These are phyloP conservation scores for Agapornis canus DNA, from an alignment of 2,797 vertebrate genomes.

Conservation along the genomic window DNA sequence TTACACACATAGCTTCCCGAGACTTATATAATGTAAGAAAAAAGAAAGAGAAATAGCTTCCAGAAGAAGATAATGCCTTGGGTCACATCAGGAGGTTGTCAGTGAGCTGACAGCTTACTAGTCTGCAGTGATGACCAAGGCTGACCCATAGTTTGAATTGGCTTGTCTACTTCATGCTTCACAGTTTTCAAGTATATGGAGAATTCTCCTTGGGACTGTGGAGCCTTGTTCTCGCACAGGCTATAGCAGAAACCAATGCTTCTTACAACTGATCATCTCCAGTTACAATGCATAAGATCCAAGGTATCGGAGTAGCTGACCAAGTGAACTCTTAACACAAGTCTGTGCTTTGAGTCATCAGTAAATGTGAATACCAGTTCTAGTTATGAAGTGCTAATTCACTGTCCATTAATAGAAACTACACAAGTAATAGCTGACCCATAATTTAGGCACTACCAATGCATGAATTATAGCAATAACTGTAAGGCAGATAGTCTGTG, in stretches of 20 bases:
- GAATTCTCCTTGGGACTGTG: background rate
- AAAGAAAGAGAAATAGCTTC: background rate
- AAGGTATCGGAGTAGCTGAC: background rate
- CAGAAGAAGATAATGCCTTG: background rate
- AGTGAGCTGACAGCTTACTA: background rate
- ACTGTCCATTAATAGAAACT: background rate
- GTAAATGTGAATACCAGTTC: background rate
- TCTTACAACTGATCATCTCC: fast-evolving
- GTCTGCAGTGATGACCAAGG: background rate
- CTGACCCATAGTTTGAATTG: background rate
- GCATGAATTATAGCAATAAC: fast-evolving
- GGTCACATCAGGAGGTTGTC: background rate
- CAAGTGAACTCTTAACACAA: background rate
- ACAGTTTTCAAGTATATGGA: fast-evolving
- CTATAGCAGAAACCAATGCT: fast-evolving
- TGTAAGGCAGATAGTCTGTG: background rate
- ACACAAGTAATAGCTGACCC: background rate
- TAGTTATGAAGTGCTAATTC: background rate
- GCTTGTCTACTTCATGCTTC: background rate
- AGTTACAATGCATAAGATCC: fast-evolving
- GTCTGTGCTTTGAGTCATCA: background rate
- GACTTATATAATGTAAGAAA: background rate
- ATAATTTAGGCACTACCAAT: background rate
- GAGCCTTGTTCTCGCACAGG: background rate
- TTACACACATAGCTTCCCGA: fast-evolving